Evolutionary conservation across 2,888 invertebrate genomes (phyloP).

Genomic region (Lutraria lutraria): DNA sequence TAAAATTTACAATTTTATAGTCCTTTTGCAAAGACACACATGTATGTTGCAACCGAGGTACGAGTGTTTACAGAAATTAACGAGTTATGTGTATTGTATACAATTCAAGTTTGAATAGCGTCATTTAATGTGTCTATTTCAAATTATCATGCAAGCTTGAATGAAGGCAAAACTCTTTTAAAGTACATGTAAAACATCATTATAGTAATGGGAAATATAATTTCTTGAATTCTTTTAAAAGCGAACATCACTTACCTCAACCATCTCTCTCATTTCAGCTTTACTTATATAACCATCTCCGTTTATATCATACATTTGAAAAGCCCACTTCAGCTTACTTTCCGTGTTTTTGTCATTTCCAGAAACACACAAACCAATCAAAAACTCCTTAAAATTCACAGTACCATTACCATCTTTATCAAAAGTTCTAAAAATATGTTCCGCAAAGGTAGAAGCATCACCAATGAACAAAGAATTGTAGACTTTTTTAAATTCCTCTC

Average conservation of each 20-base stretch:
- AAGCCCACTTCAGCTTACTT: constrained; percentile 71
- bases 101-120: too few species aligned
- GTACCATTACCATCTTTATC: constrained; percentile 62
- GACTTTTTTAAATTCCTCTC: constrained; percentile 62
- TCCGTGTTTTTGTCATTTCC: constrained; percentile 61
- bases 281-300: constrained; percentile 67
- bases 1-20: too few species aligned
- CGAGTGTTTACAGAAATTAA: too few species aligned
- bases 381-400: constrained; percentile 61
- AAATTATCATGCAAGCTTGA: too few species aligned
- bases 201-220: too few species aligned
- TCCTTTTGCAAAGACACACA: too few species aligned
- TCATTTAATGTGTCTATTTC: too few species aligned
- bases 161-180: too few species aligned
- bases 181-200: too few species aligned
- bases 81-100: too few species aligned
- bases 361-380: constrained; percentile 72
- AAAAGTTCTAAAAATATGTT: constrained; percentile 71
- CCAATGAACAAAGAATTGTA: constrained; percentile 68
- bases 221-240: too few species aligned
- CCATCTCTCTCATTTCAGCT: constrained; percentile 65
- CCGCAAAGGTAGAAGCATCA: constrained; percentile 67
- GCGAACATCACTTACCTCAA: constrained; percentile 20
- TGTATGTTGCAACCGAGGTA: too few species aligned
- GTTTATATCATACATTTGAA: constrained; percentile 72